Conservation (phyloP, 2,113 vertebrate genomes). For the Meriones unguiculatus region DNA sequence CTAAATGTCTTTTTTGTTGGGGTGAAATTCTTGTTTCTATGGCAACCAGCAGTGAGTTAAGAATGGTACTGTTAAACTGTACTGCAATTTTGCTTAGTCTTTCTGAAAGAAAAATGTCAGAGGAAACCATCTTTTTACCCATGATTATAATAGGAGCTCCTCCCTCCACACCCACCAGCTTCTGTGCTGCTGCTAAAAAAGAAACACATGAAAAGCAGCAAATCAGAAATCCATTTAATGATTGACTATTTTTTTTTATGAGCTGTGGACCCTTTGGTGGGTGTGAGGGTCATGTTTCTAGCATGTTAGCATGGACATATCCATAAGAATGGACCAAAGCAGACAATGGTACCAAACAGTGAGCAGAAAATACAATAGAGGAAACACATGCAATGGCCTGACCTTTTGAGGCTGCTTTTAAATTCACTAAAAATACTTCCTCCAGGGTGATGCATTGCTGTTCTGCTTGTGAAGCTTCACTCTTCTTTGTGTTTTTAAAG, state of each 20-base stretch:
- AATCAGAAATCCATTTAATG: slow-evolving; percentile 45
- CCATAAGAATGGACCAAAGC: slow-evolving; percentile 60
- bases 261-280: not conserved
- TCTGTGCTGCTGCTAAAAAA: slow-evolving; percentile 66
- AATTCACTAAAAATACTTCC: slow-evolving; percentile 60
- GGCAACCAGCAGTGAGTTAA: slow-evolving; percentile 81
- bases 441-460: not conserved
- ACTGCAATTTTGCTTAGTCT: slow-evolving; percentile 84
- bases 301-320: not conserved
- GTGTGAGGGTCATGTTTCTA: not conserved
- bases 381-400: not conserved
- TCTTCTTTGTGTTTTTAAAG: slow-evolving; percentile 68
- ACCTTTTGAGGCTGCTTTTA: slow-evolving; percentile 61
- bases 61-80: slow-evolving; percentile 84
- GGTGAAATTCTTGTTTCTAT: slow-evolving; percentile 85
- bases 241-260: not conserved
- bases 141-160: slow-evolving; percentile 73
- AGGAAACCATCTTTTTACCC: slow-evolving; percentile 71
- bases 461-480: slow-evolving; percentile 42
- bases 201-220: slow-evolving; percentile 55
- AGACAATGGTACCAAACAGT: slow-evolving; percentile 57
- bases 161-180: slow-evolving; percentile 59
- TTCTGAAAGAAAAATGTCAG: slow-evolving; percentile 78
- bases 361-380: slow-evolving; percentile 44
- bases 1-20: slow-evolving; percentile 81